Conservation (phyloP, 2,113 vertebrate genomes). For the Tragulus kanchil region DNA sequence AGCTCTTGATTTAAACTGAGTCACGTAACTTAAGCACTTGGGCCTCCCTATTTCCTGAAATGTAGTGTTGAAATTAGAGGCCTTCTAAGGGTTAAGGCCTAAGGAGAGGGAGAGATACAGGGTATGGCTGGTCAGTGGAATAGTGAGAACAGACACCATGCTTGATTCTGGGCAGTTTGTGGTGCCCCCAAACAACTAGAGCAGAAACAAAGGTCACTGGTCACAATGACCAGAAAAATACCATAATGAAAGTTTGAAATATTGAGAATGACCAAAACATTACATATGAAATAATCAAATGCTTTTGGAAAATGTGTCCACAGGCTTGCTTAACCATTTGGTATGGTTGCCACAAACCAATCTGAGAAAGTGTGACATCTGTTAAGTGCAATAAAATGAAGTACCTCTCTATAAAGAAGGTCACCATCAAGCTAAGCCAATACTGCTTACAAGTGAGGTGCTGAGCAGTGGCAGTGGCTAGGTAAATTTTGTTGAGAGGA, state of each 20-base stretch:
- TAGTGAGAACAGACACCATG: background rate
- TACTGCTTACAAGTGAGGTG: background rate
- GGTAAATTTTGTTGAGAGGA: background rate
- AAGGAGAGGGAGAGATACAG: background rate
- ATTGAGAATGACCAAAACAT: background rate
- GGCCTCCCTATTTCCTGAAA: background rate
- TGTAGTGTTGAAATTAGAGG: background rate
- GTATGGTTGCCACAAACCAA: background rate
- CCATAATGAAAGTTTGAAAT: background rate
- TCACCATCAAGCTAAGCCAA: background rate
- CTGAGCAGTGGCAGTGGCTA: background rate
- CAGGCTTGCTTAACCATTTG: background rate
- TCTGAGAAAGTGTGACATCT: too few relatives aligned
- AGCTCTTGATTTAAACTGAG: background rate
- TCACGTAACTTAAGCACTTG: background rate
- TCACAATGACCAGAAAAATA: background rate
- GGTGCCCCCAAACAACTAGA: too few relatives aligned
- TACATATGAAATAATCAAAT: background rate
- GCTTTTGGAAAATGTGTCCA: background rate
- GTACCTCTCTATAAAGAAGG: background rate
- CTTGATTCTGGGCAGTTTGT: background rate
- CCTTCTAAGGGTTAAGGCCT: background rate
- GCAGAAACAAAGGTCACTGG: background rate
- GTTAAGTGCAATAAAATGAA: background rate
- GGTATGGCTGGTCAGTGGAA: background rate